phyloP scores from a whole-genome alignment of 1,140 invertebrate species.

The Mactra quadrangularis region DNA sequence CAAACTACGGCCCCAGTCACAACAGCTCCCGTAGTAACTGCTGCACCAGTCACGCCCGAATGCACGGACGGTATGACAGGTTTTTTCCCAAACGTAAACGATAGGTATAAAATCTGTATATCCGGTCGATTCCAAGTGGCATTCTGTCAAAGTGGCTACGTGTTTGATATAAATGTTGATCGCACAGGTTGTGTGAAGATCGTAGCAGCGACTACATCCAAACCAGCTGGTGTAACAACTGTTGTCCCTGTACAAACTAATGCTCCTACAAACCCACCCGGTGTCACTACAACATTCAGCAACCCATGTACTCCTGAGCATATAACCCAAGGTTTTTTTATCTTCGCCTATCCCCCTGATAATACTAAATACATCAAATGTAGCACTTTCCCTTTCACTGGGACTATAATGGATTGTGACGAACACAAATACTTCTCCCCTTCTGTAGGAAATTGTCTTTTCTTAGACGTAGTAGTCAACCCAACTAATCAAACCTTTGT shows the following conservation, averaged over 20 bases:
- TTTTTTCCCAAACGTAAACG: not conserved
- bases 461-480: conserved; percentile 1
- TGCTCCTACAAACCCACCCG: too few relatives aligned
- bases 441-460: not conserved
- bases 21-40: not conserved
- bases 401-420: conserved; percentile 4
- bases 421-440: conserved; percentile 20
- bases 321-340: not conserved
- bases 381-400: not conserved
- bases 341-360: conserved; percentile 15
- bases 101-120: not conserved
- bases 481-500: not conserved
- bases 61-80: not conserved
- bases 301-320: conserved; percentile 32
- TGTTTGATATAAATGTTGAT: not conserved
- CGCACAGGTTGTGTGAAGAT: not conserved
- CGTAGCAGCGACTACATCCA: not conserved
- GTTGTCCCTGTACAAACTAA: too few relatives aligned
- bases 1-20: not conserved
- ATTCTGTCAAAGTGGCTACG: not conserved
- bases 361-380: conserved; percentile 32
- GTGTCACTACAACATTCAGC: too few relatives aligned
- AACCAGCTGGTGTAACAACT: not conserved
- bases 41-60: not conserved
- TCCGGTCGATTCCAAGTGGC: too few relatives aligned